Base-by-base conservation (phyloP, 2,797 vertebrate genomes). In the Gadopsis marmoratus region DNA sequence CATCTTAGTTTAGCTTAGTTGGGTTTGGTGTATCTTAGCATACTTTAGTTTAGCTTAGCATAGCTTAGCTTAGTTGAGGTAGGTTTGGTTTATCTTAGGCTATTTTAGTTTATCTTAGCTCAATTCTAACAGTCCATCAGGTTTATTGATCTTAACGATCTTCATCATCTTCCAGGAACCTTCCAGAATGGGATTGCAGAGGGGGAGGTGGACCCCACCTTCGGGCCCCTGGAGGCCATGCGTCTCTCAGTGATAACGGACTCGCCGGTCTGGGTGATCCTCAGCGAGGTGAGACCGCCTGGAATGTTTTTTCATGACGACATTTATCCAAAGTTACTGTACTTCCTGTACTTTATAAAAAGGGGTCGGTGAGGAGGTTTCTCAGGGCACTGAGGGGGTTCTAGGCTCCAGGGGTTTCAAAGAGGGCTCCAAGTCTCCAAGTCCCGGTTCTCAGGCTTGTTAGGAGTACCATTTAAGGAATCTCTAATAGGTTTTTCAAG, bases 191-290 rank as follows among this genome's bases (percentile, higher is more conserved):
- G 98, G 0, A 93, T 99, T 0, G 96, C 97, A 0, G 97, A 99
- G 85, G 98, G 98, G 0, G 97, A 98, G 91, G 97, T 99, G 81
- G 98, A 99, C 83, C 92, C 97, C 0, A 95, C 96, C 26, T 99
- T 99, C 0, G 98, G 98, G 7, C 98, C 98, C 0, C 92, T 99
- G 91, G 98, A 99, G 93, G 97, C 97, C 31, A 92, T 99, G 87
- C 95, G 98, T 41, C 96, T 99, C 68, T 95, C 97, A 2, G 97
- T 99, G 89, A 89, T 97, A 87, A 97, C 96, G 0, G 97, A 99
- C 92, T 99, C 97, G 0, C 98, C 98, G 0, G 98, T 99, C 78
- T 99, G 98, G 98, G 97, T 99, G 88, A 99, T 99, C 87, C 95
- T 98, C 89, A 98, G 97, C 13, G 97, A 98, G 97, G 97, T 98